Percentiles rank a stretch among this genome's conserved stretches.
phyloP scores from a whole-genome alignment of 2,888 invertebrate species.

The Apamea crenata region DNA sequence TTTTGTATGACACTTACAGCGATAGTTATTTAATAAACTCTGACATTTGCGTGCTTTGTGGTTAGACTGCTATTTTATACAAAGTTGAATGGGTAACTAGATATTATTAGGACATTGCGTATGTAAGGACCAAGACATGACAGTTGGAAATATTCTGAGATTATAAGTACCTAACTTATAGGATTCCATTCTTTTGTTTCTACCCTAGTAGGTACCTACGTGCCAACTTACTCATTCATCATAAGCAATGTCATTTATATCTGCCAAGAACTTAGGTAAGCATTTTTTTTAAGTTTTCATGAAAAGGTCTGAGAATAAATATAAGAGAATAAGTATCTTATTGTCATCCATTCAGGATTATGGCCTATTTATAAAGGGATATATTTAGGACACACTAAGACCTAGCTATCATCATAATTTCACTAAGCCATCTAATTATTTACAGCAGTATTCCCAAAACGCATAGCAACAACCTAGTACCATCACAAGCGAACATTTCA shows the following conservation, averaged over 20 bases:
- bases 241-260: background rate
- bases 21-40: conserved; percentile 37
- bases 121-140: background rate
- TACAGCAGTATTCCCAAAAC: background rate
- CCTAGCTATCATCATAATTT: background rate
- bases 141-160: background rate
- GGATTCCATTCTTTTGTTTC: background rate
- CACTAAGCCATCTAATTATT: background rate
- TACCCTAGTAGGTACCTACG: background rate
- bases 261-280: background rate
- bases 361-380: background rate
- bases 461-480: conserved; percentile 52
- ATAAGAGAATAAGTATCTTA: too few species aligned
- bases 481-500: conserved; percentile 54
- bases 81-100: conserved; percentile 1
- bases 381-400: background rate
- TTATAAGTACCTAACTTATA: background rate
- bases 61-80: background rate
- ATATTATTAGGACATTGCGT: background rate
- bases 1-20: conserved; percentile 27
- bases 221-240: too few species aligned
- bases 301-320: background rate
- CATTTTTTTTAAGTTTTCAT: background rate
- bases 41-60: conserved; percentile 37
- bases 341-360: background rate